These are phyloP conservation scores for Podilymbus podiceps DNA, from an alignment of 2,113 vertebrate genomes.

Conservation along the genomic window DNA sequence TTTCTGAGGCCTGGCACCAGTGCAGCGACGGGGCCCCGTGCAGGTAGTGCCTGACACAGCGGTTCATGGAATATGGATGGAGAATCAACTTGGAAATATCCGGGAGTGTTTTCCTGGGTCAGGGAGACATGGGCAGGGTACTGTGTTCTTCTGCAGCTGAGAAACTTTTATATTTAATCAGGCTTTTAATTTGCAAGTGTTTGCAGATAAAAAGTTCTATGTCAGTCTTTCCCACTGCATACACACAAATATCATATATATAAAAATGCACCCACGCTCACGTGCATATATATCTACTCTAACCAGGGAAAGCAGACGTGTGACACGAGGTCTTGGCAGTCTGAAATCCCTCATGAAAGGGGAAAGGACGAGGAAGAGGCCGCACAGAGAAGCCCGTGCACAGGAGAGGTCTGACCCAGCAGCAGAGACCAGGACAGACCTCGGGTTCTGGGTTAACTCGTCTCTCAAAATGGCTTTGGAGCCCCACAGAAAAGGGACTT, in stretches of 20 bases:
- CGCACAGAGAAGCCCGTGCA: not conserved
- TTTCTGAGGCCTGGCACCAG: not conserved
- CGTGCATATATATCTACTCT: rapidly evolving
- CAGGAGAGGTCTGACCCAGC: not conserved
- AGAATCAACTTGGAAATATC: not conserved
- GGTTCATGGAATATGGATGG: not conserved
- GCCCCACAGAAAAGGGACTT: not conserved
- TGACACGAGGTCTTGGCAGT: not conserved
- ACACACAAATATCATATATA: rapidly evolving
- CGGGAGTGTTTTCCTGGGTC: not conserved
- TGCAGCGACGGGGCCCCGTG: not conserved
- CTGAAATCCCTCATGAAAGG: not conserved
- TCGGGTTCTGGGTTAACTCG: not conserved
- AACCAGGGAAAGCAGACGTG: not conserved
- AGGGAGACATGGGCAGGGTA: not conserved
- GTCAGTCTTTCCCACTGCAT: not conserved
- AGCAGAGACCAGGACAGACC: not conserved
- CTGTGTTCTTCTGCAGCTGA: rapidly evolving
- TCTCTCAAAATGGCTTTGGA: not conserved
- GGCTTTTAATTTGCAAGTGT: not conserved
- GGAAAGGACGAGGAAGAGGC: not conserved
- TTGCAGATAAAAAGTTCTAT: not conserved
- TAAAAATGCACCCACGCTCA: rapidly evolving
- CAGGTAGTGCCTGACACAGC: not conserved
- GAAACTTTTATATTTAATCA: not conserved